Evolutionary conservation across 1,140 invertebrate species (phyloP).

Genomic region (Agrilus planipennis): DNA sequence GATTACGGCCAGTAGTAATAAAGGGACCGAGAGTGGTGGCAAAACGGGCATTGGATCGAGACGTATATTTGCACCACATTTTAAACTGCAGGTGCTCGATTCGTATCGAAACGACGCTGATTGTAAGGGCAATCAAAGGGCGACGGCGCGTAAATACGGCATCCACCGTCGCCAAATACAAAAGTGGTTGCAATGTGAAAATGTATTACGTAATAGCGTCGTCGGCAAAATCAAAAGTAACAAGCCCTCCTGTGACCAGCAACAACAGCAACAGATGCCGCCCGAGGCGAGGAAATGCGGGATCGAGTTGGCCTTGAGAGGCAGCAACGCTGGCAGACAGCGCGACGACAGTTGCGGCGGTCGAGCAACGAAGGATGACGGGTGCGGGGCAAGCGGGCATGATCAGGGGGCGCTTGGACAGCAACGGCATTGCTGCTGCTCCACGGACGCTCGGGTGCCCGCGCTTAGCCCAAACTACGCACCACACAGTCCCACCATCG

Average conservation of each 20-base stretch:
- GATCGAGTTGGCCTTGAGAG: conserved; percentile 16
- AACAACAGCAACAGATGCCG: too few relatives aligned
- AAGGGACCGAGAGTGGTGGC: conserved; percentile 31
- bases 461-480: too few relatives aligned
- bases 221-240: conserved; percentile 39
- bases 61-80: conserved; percentile 71
- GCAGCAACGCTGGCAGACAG: conserved; percentile 30
- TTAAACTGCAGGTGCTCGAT: conserved; percentile 74
- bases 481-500: too few relatives aligned
- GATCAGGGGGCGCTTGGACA: neutral
- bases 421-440: conserved; percentile 23
- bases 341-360: conserved; percentile 23
- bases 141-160: conserved; percentile 75
- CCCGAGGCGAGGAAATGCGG: conserved; percentile 16
- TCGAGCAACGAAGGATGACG: conserved; percentile 7
- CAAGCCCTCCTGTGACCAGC: too few relatives aligned
- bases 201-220: conserved; percentile 54
- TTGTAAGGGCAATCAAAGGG: conserved; percentile 72
- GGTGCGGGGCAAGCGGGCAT: neutral
- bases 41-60: conserved; percentile 56
- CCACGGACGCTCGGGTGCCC: conserved; percentile 11
- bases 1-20: conserved; percentile 28
- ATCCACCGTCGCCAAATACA: conserved; percentile 78
- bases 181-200: conserved; percentile 77
- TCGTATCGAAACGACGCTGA: conserved; percentile 71